Evolutionary conservation across 53 echinoderm and acorn worm genomes (phyloP).

Genomic region (Paelopatides confundens): DNA sequence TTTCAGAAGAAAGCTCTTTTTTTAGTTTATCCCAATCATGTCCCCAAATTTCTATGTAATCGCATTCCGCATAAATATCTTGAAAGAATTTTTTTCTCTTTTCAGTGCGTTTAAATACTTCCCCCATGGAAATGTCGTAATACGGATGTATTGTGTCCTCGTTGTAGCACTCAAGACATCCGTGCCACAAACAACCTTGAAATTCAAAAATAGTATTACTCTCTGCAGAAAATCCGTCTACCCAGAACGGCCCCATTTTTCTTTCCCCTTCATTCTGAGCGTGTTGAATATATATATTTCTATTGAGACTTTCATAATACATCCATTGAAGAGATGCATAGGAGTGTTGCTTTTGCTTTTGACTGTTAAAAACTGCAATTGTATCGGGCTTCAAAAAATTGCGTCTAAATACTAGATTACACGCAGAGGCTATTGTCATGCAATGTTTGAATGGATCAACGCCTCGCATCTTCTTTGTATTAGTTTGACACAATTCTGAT

Average conservation of each 20-base stretch:
- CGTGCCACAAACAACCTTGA: too few species aligned
- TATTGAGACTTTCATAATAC: neutral
- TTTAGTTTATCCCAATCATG: constrained; percentile 21
- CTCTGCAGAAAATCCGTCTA: too few species aligned
- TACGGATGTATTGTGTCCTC: too few species aligned
- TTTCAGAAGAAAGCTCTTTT: neutral
- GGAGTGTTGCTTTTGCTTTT: constrained; percentile 32
- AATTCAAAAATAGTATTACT: too few species aligned
- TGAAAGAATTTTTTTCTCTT: constrained; percentile 12
- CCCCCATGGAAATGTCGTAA: too few species aligned
- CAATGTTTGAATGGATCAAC: too few species aligned
- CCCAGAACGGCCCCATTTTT: constrained; percentile 5
- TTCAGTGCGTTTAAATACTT: neutral
- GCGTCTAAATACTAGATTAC: constrained; percentile 48
- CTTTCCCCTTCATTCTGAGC: constrained; percentile 42
- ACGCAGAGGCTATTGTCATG: too few species aligned
- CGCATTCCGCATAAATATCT: neutral
- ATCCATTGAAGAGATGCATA: constrained; percentile 40
- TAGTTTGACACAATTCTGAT: too few species aligned
- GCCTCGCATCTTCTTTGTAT: too few species aligned
- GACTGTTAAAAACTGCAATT: too few species aligned
- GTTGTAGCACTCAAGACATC: constrained; percentile 19
- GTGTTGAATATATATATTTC: constrained; percentile 36
- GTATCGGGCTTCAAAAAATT: constrained; percentile 44
- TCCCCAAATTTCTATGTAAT: constrained; percentile 37